A percentile compares a stretch with the other conserved stretches of the same genome.
These are phyloP conservation scores for Cryptophagus acutangulus DNA, from an alignment of 2,888 invertebrate species.

Conservation along the genomic window DNA sequence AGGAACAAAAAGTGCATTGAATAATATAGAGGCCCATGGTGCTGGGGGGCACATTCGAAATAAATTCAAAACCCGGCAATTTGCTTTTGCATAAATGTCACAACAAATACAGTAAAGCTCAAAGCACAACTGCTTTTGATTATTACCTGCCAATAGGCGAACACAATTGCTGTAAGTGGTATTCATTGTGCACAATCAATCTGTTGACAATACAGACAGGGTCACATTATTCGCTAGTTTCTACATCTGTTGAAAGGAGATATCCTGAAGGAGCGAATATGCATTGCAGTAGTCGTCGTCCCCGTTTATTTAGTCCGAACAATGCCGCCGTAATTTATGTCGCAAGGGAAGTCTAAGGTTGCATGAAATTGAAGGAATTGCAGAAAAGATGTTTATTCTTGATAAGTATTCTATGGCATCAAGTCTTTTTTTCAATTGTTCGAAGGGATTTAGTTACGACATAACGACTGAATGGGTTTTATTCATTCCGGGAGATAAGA, in stretches of 20 bases:
- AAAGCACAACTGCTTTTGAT: constrained; percentile 31
- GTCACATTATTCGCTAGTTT: constrained; percentile 32
- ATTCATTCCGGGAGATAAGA: too few relatives aligned
- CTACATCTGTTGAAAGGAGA: constrained; percentile 42
- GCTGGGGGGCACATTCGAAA: background rate
- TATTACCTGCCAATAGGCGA: constrained; percentile 43
- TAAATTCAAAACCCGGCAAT: background rate
- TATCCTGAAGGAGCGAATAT: too few relatives aligned
- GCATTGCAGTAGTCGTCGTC: too few relatives aligned
- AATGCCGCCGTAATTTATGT: constrained; percentile 35
- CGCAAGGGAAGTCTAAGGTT: constrained; percentile 33
- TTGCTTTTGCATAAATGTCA: constrained; percentile 37
- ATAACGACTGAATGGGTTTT: background rate
- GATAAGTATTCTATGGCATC: constrained; percentile 28
- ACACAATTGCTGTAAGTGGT: constrained; percentile 39
- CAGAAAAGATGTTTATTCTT: constrained; percentile 34
- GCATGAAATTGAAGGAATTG: constrained; percentile 38
- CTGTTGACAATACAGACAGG: constrained; percentile 33
- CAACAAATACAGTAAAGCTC: constrained; percentile 39
- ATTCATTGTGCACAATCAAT: constrained; percentile 34
- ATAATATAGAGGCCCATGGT: background rate
- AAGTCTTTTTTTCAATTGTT: constrained; percentile 10
- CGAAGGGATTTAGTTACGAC: constrained; percentile 10
- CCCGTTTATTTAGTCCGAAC: too few relatives aligned
- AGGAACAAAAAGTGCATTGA: constrained; percentile 1